phyloP scores from a whole-genome alignment of 2,888 invertebrate species.

The Dicranocentrus wangi region DNA sequence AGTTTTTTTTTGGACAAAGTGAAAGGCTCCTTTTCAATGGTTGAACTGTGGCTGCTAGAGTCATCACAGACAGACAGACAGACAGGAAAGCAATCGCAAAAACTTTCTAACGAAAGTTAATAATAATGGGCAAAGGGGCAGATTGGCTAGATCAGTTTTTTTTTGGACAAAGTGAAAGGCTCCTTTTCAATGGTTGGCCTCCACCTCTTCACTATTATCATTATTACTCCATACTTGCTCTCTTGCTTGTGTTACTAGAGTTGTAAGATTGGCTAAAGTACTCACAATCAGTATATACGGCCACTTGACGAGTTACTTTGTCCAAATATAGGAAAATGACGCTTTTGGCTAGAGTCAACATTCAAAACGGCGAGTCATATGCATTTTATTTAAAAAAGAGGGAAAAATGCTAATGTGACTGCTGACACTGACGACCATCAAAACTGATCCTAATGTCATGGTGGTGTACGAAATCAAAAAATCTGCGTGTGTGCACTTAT shows the following conservation, averaged over 20 bases:
- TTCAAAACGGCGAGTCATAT: slow-evolving; percentile 4
- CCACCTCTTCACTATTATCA: slow-evolving; percentile 40
- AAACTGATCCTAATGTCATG: slow-evolving; percentile 5
- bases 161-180: slow-evolving; percentile 63
- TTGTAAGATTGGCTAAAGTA: too few relatives aligned
- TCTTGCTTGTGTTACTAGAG: too few relatives aligned
- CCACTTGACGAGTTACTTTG: slow-evolving; percentile 51
- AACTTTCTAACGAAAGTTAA: too few relatives aligned
- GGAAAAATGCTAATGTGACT: slow-evolving; percentile 46
- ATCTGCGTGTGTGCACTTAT: too few relatives aligned
- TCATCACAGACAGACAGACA: too few relatives aligned
- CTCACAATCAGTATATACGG: not conserved
- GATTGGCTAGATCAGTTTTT: slow-evolving; percentile 62
- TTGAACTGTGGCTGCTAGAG: too few relatives aligned
- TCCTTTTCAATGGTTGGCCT: slow-evolving; percentile 48
- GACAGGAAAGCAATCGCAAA: too few relatives aligned
- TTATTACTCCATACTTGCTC: too few relatives aligned
- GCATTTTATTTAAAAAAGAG: slow-evolving; percentile 22
- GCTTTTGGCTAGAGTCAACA: slow-evolving; percentile 28
- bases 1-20: slow-evolving; percentile 63
- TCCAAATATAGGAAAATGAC: slow-evolving; percentile 55
- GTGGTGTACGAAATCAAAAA: too few relatives aligned
- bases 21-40: slow-evolving; percentile 52
- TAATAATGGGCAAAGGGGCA: slow-evolving; percentile 44
- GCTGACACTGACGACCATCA: slow-evolving; percentile 55